Evolutionary conservation across 2,888 invertebrate genomes (phyloP).

Genomic region (Meghimatium bilineatum): DNA sequence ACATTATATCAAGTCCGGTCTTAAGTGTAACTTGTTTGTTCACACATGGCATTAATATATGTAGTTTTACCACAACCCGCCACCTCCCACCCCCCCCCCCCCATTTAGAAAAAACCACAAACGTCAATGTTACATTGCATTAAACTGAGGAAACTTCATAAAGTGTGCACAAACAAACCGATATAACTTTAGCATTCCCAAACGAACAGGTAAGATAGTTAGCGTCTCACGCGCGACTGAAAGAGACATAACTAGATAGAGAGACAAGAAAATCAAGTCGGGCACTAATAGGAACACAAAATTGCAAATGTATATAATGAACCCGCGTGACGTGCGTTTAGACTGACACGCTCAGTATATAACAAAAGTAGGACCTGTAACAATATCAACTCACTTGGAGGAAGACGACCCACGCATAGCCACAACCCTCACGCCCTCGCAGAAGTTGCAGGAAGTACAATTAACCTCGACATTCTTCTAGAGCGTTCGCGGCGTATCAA

Average conservation of each 20-base stretch:
- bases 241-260: background rate
- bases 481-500: background rate
- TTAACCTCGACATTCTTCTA: background rate
- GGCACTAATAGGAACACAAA: background rate
- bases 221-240: too few relatives aligned
- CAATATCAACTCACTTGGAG: background rate
- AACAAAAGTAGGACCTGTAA: slow-evolving; percentile 19
- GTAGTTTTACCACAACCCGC: too few relatives aligned
- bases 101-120: too few relatives aligned
- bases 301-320: background rate
- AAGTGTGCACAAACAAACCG: background rate
- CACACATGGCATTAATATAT: background rate
- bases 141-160: background rate
- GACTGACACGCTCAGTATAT: slow-evolving; percentile 13
- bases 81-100: too few relatives aligned
- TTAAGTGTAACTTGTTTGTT: background rate
- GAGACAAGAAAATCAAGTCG: background rate
- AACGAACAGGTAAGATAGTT: too few relatives aligned
- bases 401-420: background rate
- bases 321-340: background rate
- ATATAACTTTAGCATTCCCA: too few relatives aligned
- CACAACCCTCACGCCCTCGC: background rate
- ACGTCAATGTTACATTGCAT: background rate
- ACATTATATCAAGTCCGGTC: too few relatives aligned
- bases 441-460: background rate